Conservation (phyloP, 37 sponge, comb jelly and placozoan species). For the Amphimedon queenslandica region DNA sequence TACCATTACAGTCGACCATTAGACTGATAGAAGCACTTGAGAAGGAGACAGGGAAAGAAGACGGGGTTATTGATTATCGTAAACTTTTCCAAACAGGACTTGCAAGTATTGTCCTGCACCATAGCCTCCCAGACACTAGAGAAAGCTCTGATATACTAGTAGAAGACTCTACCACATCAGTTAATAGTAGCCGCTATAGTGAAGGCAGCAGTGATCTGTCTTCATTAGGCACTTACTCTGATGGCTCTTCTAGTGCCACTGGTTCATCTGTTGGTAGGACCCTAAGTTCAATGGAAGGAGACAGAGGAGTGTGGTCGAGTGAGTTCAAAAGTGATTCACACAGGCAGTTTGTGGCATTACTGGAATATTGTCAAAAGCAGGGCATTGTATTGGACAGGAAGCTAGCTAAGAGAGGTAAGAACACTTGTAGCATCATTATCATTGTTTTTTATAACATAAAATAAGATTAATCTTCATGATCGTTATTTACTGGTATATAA, state of each 20-base stretch:
- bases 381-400: constrained; percentile 20
- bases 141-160: neutral
- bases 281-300: constrained; percentile 15
- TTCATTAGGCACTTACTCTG: neutral
- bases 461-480: too few relatives aligned
- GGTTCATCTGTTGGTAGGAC: neutral
- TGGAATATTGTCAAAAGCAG: constrained; percentile 11
- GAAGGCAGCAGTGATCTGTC: neutral
- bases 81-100: constrained; percentile 10
- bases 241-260: neutral
- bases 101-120: neutral
- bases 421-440: too few relatives aligned
- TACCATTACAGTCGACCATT: neutral
- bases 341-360: constrained; percentile 20
- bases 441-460: too few relatives aligned
- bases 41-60: neutral
- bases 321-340: constrained; percentile 21
- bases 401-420: constrained; percentile 27
- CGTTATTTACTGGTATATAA: neutral
- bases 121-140: neutral
- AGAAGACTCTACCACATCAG: too few relatives aligned
- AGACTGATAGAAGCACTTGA: neutral
- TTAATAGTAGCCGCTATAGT: too few relatives aligned
- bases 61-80: constrained; percentile 19
- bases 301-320: neutral